A percentile compares a stretch with the other conserved stretches of the same genome.
Evolutionary conservation across 2,888 invertebrate genomes (phyloP).

Genomic region (Xanthostigma xanthostigma): DNA sequence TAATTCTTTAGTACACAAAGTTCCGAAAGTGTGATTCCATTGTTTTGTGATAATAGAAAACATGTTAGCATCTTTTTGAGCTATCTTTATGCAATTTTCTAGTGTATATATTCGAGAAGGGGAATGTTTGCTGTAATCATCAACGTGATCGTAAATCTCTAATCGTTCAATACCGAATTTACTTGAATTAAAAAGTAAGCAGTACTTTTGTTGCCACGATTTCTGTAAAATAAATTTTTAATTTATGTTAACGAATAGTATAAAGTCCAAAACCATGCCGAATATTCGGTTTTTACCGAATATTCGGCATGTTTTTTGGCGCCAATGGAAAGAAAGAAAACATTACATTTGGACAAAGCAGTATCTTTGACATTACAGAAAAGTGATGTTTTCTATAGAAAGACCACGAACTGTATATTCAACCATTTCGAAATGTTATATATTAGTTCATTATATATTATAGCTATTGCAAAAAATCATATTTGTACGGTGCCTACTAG

Average conservation of each 20-base stretch:
- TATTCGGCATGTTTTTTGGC: too few relatives aligned
- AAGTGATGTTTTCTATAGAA: too few relatives aligned
- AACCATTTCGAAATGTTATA: too few relatives aligned
- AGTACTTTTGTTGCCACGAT: constrained; percentile 68
- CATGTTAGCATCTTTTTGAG: constrained; percentile 41
- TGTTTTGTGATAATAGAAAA: constrained; percentile 61
- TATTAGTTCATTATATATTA: too few relatives aligned
- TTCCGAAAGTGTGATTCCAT: constrained; percentile 40
- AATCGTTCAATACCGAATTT: constrained; percentile 73
- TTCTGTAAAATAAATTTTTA: constrained; percentile 42
- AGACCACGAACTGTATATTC: too few relatives aligned
- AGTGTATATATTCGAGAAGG: constrained; percentile 62
- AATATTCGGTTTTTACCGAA: too few relatives aligned
- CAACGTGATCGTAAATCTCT: constrained; percentile 71
- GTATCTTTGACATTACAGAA: too few relatives aligned
- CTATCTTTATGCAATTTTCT: constrained; percentile 78
- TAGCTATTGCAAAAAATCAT: too few relatives aligned
- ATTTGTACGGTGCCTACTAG: too few relatives aligned
- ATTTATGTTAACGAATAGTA: constrained; percentile 5
- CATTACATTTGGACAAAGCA: too few relatives aligned
- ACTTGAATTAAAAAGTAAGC: constrained; percentile 64
- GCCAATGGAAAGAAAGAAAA: too few relatives aligned
- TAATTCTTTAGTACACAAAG: constrained; percentile 52
- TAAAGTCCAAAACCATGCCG: too few relatives aligned
- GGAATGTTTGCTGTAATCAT: constrained; percentile 47